These are phyloP conservation scores for Pachypanchax playfairii DNA, from an alignment of 2,113 vertebrate genomes.

Conservation along the genomic window DNA sequence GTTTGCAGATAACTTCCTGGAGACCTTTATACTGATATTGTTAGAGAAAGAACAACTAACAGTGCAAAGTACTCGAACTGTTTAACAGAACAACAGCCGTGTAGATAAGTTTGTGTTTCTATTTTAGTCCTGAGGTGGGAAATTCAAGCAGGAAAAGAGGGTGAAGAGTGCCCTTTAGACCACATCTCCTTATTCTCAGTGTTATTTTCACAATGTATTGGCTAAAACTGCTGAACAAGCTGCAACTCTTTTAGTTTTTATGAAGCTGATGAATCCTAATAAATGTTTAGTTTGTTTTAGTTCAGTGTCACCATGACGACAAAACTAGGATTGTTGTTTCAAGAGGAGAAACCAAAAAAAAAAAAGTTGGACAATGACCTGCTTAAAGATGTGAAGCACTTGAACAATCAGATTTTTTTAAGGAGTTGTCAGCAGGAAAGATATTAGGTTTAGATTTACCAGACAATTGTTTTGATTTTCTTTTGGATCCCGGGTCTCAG, in stretches of 20 bases:
- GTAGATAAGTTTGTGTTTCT: not conserved
- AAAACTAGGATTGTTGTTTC: not conserved
- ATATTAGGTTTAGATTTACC: too few species aligned
- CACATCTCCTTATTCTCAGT: too few species aligned
- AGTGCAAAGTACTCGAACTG: constrained; percentile 6
- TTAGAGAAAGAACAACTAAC: constrained; percentile 41
- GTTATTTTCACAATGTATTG: not conserved
- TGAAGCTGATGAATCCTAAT: not conserved
- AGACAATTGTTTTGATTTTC: not conserved
- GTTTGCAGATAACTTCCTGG: constrained; percentile 34
- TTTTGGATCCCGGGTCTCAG: not conserved
- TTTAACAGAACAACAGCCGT: constrained; percentile 7
- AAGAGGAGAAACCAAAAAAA: not conserved
- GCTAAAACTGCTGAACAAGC: too few species aligned
- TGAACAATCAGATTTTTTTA: not conserved
- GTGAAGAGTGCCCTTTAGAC: too few species aligned
- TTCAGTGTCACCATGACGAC: not conserved
- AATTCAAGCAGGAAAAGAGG: too few species aligned
- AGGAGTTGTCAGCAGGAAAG: not conserved
- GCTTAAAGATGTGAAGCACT: not conserved
- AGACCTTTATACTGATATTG: constrained; percentile 34
- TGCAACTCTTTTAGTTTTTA: not conserved
- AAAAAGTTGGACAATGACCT: not conserved
- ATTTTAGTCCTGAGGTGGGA: too few species aligned
- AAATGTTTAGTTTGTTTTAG: not conserved